Conservation (phyloP, 2,113 vertebrate species). For the Narcine bancroftii region DNA sequence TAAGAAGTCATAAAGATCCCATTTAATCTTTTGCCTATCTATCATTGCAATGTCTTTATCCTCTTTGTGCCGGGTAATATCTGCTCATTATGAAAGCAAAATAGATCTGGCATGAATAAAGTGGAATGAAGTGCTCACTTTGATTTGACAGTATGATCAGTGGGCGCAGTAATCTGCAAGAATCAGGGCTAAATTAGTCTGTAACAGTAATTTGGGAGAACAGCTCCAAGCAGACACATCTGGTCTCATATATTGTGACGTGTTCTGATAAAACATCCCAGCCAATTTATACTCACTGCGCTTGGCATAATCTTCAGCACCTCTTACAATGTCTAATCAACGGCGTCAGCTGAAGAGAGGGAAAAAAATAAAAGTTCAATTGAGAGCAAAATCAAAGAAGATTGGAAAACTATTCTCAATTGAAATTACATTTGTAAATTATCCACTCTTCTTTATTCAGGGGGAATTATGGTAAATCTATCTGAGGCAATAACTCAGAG, state of each 20-base stretch:
- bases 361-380: constrained; percentile 61
- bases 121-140: constrained; percentile 73
- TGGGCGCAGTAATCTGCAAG: constrained; percentile 75
- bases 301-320: constrained; percentile 74
- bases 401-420: constrained; percentile 74
- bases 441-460: constrained; percentile 68
- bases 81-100: constrained; percentile 85
- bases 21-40: constrained; percentile 86
- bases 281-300: constrained; percentile 85
- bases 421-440: constrained; percentile 88
- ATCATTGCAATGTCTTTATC: constrained; percentile 78
- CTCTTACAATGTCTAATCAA: constrained; percentile 81
- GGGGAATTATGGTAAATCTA: constrained; percentile 62
- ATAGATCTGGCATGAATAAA: constrained; percentile 80
- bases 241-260: constrained; percentile 74
- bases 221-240: constrained; percentile 74
- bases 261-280: constrained; percentile 89
- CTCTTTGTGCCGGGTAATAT: constrained; percentile 81
- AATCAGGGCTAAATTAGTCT: constrained; percentile 84
- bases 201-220: constrained; percentile 79
- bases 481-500: constrained; percentile 54
- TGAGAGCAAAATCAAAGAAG: constrained; percentile 74
- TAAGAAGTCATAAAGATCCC: constrained; percentile 86
- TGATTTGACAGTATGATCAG: constrained; percentile 81
- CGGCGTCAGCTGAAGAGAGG: constrained; percentile 61